Evolutionary conservation across 2,888 invertebrate species (phyloP).

Genomic region (Galeopsomyia nigrocyanea): DNA sequence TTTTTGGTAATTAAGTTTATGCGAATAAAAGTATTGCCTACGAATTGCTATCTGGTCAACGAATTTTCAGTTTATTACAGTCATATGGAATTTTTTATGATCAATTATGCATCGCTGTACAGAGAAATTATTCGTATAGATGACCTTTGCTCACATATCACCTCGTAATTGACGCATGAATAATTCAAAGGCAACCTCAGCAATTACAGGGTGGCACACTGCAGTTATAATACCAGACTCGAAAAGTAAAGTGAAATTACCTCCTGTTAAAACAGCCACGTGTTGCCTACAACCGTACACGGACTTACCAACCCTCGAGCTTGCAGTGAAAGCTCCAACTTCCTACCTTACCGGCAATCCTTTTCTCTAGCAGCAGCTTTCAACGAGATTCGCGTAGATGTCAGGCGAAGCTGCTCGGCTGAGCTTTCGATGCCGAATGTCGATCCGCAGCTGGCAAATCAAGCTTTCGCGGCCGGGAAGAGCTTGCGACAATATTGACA

Average conservation of each 20-base stretch:
- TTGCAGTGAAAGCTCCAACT: conserved; percentile 8
- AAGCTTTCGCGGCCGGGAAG: conserved; percentile 1
- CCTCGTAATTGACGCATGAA: conserved; percentile 18
- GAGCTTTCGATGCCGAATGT: background rate
- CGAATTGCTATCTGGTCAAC: too few relatives aligned
- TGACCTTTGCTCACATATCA: conserved; percentile 5
- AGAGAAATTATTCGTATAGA: background rate
- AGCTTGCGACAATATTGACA: conserved; percentile 50
- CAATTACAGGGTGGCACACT: background rate
- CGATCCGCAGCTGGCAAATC: conserved; percentile 7
- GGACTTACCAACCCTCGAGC: conserved; percentile 23
- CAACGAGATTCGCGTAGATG: conserved; percentile 14
- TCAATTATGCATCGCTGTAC: too few relatives aligned
- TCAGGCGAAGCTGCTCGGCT: conserved; percentile 1
- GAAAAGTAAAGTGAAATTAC: conserved; percentile 11
- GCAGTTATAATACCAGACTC: background rate
- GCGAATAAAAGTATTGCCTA: too few relatives aligned
- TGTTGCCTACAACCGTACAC: conserved; percentile 3
- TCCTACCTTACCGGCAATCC: conserved; percentile 29
- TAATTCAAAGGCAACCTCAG: conserved; percentile 20
- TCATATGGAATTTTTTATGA: too few relatives aligned
- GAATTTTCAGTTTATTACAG: too few relatives aligned
- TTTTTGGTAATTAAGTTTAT: too few relatives aligned
- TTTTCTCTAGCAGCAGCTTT: background rate
- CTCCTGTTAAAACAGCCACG: conserved; percentile 8